Percentiles rank a stretch among this genome's conserved stretches.
Evolutionary conservation across 2,888 invertebrate genomes (phyloP).

Genomic region (Elegia similella): DNA sequence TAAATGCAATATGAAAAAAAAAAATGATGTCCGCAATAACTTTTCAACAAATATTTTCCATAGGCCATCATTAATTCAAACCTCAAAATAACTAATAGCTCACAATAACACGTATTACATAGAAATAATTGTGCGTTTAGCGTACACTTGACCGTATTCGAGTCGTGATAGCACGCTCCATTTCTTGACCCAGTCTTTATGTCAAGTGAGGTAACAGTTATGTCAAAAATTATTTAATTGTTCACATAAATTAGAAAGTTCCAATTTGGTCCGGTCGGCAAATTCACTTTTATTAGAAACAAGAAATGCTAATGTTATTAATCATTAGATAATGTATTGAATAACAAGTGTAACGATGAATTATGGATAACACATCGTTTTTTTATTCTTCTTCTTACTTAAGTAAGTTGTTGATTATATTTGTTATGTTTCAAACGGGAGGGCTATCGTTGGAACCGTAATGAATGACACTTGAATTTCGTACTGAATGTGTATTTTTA

Average conservation of each 20-base stretch:
- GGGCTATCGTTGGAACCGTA: too few relatives aligned
- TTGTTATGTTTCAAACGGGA: too few relatives aligned
- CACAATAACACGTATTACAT: neutral
- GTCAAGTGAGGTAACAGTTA: neutral
- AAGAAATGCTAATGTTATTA: neutral
- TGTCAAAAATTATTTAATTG: neutral
- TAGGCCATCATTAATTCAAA: neutral
- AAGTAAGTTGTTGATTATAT: too few relatives aligned
- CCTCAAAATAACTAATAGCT: neutral
- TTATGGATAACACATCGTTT: too few relatives aligned
- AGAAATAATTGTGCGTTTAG: neutral
- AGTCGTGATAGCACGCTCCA: conserved; percentile 3
- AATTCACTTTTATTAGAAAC: neutral
- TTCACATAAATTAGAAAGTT: conserved; percentile 4
- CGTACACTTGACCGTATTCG: neutral
- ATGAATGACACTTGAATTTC: too few relatives aligned
- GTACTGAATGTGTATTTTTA: too few relatives aligned
- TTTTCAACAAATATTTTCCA: too few relatives aligned
- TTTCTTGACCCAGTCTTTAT: neutral
- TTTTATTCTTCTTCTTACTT: too few relatives aligned
- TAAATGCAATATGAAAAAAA: too few relatives aligned
- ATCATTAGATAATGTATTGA: too few relatives aligned
- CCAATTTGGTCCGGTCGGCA: neutral
- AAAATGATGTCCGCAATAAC: too few relatives aligned
- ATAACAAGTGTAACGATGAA: neutral